Percentiles rank a stretch among this genome's conserved stretches.
Conservation (phyloP, 2,113 vertebrate species). For the Macrotis lagotis region DNA sequence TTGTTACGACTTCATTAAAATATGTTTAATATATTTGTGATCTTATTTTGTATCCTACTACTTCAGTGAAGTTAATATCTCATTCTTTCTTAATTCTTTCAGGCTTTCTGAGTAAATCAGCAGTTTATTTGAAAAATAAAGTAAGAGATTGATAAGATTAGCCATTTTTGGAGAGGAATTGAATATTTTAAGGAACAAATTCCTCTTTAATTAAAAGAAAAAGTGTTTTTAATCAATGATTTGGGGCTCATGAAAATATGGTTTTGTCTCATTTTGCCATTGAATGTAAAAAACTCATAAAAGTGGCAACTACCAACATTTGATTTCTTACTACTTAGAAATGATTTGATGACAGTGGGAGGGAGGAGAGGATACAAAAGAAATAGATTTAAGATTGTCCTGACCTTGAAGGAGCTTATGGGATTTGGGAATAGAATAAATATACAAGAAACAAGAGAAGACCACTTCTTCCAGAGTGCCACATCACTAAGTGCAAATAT, state of each 20-base stretch:
- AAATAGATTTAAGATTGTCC: conserved; percentile 43
- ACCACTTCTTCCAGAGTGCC: neutral
- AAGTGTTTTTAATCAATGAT: conserved; percentile 54
- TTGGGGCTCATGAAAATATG: conserved; percentile 63
- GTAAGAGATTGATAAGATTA: conserved; percentile 40
- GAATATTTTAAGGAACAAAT: conserved; percentile 62
- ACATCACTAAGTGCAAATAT: conserved; percentile 1
- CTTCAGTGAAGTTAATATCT: neutral
- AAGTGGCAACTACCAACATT: conserved; percentile 59
- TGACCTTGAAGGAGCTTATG: conserved; percentile 11
- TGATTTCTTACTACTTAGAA: conserved; percentile 48
- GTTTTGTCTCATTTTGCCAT: conserved; percentile 63
- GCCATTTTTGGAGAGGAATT: conserved; percentile 41
- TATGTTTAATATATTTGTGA: neutral
- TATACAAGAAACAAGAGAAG: neutral
- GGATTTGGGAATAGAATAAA: neutral
- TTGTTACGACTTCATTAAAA: neutral
- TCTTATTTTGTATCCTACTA: neutral
- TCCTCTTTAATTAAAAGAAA: conserved; percentile 29
- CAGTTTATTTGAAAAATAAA: conserved; percentile 52
- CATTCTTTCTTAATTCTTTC: neutral
- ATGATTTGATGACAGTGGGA: conserved; percentile 56
- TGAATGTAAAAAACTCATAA: conserved; percentile 56
- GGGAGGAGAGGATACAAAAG: conserved; percentile 43
- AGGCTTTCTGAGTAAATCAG: neutral